Evolutionary conservation across 2,888 invertebrate species (phyloP).

Genomic region (Tachina lurida): DNA sequence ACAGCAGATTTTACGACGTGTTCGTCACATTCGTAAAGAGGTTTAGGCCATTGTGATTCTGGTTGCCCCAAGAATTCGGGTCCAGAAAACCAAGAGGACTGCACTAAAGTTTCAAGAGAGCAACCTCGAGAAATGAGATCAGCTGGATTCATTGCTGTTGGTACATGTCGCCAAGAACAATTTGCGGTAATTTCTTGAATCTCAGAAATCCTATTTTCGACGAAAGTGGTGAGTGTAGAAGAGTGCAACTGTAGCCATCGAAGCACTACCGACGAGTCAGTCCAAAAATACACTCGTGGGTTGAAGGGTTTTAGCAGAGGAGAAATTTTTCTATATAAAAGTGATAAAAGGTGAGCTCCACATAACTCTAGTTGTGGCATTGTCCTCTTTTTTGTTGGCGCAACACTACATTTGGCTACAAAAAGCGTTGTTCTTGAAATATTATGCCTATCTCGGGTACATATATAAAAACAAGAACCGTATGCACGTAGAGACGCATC

Average conservation of each 20-base stretch:
- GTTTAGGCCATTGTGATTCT: conserved; percentile 29
- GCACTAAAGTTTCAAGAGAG: conserved; percentile 32
- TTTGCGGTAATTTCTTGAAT: conserved; percentile 44
- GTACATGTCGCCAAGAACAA: conserved; percentile 52
- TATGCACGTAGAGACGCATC: conserved; percentile 26
- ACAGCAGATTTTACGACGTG: conserved; percentile 31
- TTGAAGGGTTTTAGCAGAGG: not conserved
- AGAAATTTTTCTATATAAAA: conserved; percentile 31
- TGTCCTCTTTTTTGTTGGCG: conserved; percentile 34
- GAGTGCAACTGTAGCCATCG: conserved; percentile 40
- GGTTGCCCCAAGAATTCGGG: conserved; percentile 8
- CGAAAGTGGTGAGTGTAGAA: conserved; percentile 44
- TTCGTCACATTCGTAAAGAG: conserved; percentile 14
- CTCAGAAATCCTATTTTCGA: conserved; percentile 52
- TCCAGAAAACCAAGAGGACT: conserved; percentile 45
- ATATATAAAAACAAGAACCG: conserved; percentile 26
- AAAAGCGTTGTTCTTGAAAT: not conserved
- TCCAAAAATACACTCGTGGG: conserved; percentile 26
- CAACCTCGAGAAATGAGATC: conserved; percentile 58
- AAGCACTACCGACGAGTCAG: conserved; percentile 40
- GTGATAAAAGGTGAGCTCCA: conserved; percentile 27
- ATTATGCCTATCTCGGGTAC: conserved; percentile 1
- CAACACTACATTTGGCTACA: conserved; percentile 22
- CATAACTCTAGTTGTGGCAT: conserved; percentile 36
- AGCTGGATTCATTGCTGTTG: conserved; percentile 57